Base-by-base conservation (phyloP, 1,140 invertebrate genomes). In the Drosophila paulistorum region DNA sequence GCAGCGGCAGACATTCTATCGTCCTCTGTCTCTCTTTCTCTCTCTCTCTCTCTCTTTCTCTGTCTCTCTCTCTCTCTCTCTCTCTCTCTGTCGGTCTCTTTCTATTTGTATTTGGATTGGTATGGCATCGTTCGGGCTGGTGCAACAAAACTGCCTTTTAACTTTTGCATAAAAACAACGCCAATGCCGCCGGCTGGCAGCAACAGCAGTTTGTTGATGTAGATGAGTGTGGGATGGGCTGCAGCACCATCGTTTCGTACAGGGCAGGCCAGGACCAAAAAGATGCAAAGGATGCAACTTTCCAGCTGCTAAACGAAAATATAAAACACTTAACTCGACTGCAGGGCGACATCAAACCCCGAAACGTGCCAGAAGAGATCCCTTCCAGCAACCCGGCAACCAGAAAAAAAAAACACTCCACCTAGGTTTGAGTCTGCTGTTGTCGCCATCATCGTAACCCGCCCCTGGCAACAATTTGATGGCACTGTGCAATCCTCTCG, bases 301-400 rank as follows among this genome's bases (percentile, higher is more conserved):
- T 89, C 33, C 80, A 79, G 81, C 78, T 89, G 80, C 85, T 89
- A 89, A 89, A 89, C 84, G 84, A 89, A 89, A 89, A 89, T 89
- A 89, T 89, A 89, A 89, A 89, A 89, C 84, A 89, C 84, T 89
- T 89, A 89, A 89, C 84, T 89, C 81, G 71, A 81, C 77, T 78
- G 73, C 79, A 78, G 74, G 41, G 66, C 71, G 75, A 68, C 79
- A 62, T 70, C 54, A 75, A 71, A 71, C 57, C 48, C 41, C 61
- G 35, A 42, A 35, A 77, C 65, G 61, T 58, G 69, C 65, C 71
- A 74, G 54, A 59, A 37, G 14, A 35, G 33, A 54, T 66, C 67
- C 45, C 45, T 68, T 65, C 41, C 71, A 60, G 68, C 48, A 72
- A 45, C 26, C 35, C 17, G 17, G 54, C 54, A 58, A 17, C 64